phyloP scores from a whole-genome alignment of 2,797 vertebrate genomes.

The Acanthopagrus latus region DNA sequence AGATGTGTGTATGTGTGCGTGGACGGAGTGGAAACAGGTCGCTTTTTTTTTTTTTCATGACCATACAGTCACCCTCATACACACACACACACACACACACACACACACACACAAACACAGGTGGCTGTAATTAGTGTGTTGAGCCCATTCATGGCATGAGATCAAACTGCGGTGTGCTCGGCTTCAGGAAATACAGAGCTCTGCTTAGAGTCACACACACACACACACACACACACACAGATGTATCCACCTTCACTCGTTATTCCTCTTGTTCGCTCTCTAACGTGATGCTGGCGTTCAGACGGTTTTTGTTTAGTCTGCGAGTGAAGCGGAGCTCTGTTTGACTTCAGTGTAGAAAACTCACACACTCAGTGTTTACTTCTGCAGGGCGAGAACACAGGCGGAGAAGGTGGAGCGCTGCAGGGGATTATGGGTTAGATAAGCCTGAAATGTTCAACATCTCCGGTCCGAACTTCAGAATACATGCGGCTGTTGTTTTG shows the following conservation, averaged over 20 bases:
- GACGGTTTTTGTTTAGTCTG: conserved; percentile 80
- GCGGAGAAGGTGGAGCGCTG: conserved; percentile 42
- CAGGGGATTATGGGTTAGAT: conserved; percentile 61
- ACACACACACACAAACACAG: conserved; percentile 67
- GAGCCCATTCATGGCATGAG: conserved; percentile 77
- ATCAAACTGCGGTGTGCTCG: conserved; percentile 76
- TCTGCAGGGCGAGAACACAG: conserved; percentile 35
- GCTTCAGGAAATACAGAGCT: conserved; percentile 74
- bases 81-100: conserved; percentile 36
- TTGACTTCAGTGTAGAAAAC: conserved; percentile 56
- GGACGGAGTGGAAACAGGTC: conserved; percentile 62
- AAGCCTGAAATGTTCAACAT: conserved; percentile 46
- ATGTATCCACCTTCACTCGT: conserved; percentile 54
- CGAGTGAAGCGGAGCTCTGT: conserved; percentile 49
- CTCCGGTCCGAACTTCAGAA: conserved; percentile 34
- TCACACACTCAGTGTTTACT: conserved; percentile 48
- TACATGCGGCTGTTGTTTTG: conserved; percentile 26
- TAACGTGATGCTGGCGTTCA: conserved; percentile 46
- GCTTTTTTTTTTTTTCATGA: conserved; percentile 51
- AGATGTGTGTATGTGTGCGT: conserved; percentile 41
- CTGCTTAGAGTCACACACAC: conserved; percentile 59
- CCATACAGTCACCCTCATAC: conserved; percentile 53
- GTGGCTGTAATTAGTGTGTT: conserved; percentile 83
- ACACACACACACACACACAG: conserved; percentile 43
- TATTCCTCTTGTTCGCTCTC: conserved; percentile 55